Conservation (phyloP, 2,113 vertebrate genomes). For the Amphilophus citrinellus region DNA sequence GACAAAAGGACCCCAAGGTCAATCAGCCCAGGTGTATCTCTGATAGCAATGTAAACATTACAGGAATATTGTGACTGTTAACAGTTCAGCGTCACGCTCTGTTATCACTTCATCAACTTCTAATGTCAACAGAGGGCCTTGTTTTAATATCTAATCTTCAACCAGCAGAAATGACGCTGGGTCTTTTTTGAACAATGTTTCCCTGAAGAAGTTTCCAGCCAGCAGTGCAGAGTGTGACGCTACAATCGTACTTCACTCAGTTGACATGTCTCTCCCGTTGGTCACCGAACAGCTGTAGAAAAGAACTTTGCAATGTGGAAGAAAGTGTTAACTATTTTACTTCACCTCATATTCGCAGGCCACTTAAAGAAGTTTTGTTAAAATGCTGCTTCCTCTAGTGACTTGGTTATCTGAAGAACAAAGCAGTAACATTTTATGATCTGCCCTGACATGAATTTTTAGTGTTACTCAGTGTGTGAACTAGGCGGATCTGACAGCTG, state of each 20-base stretch:
- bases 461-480: background rate
- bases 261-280: background rate
- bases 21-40: conserved; percentile 18
- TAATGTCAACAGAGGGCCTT: conserved; percentile 23
- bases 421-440: background rate
- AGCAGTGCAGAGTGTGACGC: background rate
- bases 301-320: background rate
- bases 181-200: background rate
- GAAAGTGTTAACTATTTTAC: conserved; percentile 9
- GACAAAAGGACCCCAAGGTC: conserved; percentile 49
- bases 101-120: conserved; percentile 10
- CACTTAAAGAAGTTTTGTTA: background rate
- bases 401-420: background rate
- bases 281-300: background rate
- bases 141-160: background rate
- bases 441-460: background rate
- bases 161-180: background rate
- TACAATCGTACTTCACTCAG: background rate
- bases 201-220: rapidly evolving
- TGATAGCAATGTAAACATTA: conserved; percentile 46
- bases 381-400: background rate
- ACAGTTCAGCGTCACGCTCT: background rate
- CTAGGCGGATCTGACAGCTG: background rate
- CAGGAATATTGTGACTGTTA: background rate
- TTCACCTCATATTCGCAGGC: background rate